These are phyloP conservation scores for Pseudomyrmex flavicornis DNA, from an alignment of 1,140 invertebrate genomes.

Conservation along the genomic window DNA sequence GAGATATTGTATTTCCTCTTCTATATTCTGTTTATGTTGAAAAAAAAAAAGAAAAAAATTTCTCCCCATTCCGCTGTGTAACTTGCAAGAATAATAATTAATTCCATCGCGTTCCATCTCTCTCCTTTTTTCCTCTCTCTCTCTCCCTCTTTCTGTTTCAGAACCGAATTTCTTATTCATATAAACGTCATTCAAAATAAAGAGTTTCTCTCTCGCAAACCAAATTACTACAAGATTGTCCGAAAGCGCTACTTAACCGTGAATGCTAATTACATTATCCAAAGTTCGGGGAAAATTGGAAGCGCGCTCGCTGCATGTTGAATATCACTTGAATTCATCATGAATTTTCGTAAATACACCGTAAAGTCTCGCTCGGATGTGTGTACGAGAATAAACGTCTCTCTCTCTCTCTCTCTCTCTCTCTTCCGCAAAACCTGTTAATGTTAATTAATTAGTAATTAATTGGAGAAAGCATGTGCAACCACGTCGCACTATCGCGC, in stretches of 20 bases:
- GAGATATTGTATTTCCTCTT: background rate
- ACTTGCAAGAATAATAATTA: background rate
- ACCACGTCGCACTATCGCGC: background rate
- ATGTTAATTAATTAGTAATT: constrained; percentile 16
- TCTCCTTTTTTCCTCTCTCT: too few relatives aligned
- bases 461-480: background rate
- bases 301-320: background rate
- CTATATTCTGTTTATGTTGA: background rate
- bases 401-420: too few relatives aligned
- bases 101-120: too few relatives aligned
- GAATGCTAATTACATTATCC: constrained; percentile 4
- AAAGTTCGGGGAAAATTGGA: background rate
- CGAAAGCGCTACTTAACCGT: background rate
- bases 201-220: constrained; percentile 13
- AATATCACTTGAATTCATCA: constrained; percentile 6
- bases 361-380: background rate
- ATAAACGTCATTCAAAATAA: background rate
- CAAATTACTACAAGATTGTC: constrained; percentile 11
- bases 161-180: constrained; percentile 4
- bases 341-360: constrained; percentile 15
- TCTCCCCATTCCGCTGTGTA: background rate
- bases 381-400: background rate
- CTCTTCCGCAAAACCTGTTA: background rate
- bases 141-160: background rate
- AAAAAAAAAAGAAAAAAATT: background rate